A percentile compares a stretch with the other conserved stretches of the same genome.
These are phyloP conservation scores for Hiodon alosoides DNA, from an alignment of 2,113 vertebrate species.

Conservation along the genomic window DNA sequence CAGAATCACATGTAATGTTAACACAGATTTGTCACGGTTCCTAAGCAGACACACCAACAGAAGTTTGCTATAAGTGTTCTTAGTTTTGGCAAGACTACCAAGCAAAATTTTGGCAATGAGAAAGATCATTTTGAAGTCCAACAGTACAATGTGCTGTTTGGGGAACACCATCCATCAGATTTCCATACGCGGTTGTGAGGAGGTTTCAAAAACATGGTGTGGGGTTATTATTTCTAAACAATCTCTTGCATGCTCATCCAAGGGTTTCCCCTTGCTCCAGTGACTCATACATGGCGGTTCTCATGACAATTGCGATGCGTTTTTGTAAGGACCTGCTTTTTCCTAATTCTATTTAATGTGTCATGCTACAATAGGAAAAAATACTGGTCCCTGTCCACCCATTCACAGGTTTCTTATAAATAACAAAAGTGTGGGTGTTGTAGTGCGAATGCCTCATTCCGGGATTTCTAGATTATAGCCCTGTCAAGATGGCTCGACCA, in stretches of 20 bases:
- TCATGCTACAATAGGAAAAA: neutral
- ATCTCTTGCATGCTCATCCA: neutral
- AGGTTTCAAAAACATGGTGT: neutral
- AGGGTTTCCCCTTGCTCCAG: neutral
- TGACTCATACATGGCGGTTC: neutral
- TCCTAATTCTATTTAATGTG: neutral
- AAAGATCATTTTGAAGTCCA: too few species aligned
- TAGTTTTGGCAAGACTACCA: conserved; percentile 6
- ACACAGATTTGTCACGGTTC: neutral
- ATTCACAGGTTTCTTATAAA: neutral
- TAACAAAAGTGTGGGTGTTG: neutral
- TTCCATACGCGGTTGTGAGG: neutral
- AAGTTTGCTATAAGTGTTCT: neutral
- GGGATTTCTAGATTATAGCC: neutral
- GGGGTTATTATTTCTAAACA: neutral
- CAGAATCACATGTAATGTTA: neutral
- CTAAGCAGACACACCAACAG: neutral
- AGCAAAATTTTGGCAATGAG: conserved; percentile 10
- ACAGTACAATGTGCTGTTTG: neutral
- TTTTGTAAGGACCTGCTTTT: conserved; percentile 1
- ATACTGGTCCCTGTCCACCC: neutral
- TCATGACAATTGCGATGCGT: neutral
- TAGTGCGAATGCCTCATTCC: neutral
- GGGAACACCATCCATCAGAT: conserved; percentile 12
- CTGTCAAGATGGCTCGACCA: neutral